Evolutionary conservation across 1,140 invertebrate genomes (phyloP).

Genomic region (Drosophila truncata): DNA sequence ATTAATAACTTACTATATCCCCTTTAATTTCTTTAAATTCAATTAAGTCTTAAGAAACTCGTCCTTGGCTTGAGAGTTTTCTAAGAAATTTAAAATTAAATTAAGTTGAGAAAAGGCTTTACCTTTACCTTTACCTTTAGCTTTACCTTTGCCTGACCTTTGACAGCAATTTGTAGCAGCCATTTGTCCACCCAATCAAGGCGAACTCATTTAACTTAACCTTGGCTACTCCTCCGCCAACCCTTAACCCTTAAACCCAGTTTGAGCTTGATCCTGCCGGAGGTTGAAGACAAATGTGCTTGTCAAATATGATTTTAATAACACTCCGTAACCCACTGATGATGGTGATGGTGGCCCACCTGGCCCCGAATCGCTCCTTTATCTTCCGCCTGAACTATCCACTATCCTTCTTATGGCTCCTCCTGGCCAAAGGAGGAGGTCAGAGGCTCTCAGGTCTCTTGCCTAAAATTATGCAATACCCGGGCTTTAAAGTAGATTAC

Average conservation of each 20-base stretch:
- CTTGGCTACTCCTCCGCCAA: neutral
- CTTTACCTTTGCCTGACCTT: slow-evolving; percentile 7
- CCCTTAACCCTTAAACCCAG: neutral
- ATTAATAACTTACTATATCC: neutral
- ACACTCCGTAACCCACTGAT: slow-evolving; percentile 31
- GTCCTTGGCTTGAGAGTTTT: neutral
- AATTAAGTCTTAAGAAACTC: neutral
- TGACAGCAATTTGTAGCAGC: slow-evolving; percentile 9
- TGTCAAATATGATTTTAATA: slow-evolving; percentile 55
- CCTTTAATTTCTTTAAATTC: neutral
- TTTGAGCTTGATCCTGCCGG: slow-evolving; percentile 18
- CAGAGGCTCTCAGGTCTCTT: slow-evolving; percentile 12
- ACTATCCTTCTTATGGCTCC: neutral
- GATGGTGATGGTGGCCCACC: slow-evolving; percentile 1
- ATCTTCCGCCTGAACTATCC: slow-evolving; percentile 5
- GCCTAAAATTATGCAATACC: slow-evolving; percentile 77
- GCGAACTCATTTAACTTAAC: slow-evolving; percentile 26
- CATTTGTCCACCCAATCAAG: slow-evolving; percentile 9
- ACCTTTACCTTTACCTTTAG: neutral
- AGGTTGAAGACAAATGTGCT: slow-evolving; percentile 35
- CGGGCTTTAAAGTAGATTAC: slow-evolving; percentile 81
- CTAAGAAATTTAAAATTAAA: neutral
- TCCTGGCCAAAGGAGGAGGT: slow-evolving; percentile 24
- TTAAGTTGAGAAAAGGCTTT: neutral
- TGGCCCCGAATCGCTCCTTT: slow-evolving; percentile 25